Evolutionary conservation across 1,140 invertebrate genomes (phyloP), one percentile per base, ranked within the genome.

Genomic region (Zeugodacus cucurbitae): DNA sequence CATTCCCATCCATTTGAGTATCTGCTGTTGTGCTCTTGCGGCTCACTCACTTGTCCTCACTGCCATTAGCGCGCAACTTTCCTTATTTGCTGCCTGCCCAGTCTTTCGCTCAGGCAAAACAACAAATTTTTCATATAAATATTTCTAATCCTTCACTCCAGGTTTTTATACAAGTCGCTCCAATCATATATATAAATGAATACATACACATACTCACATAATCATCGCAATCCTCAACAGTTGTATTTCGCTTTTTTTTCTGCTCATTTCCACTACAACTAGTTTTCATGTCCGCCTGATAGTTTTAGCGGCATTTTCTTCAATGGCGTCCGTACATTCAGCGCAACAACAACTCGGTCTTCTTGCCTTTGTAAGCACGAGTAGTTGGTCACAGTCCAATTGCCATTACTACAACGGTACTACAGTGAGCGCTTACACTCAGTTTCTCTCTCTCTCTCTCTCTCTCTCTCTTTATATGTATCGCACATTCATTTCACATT

Each of bases 221-320:
- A 14, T 82, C 17, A 11, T 48, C 22, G n/a, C 41, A 22, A 74
- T 82, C 32, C 26, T n/a, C 10, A 62, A 62, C 32, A 48, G 78
- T n/a, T 44, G 8, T 48, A 4, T 17, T 54, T 17, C 11, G 0
- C 2, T 14, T 54, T 54, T 54, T 54, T 54, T 54, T 20, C 44
- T 54, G 2, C 37, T 82, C 26, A 22, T 37, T 82, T 22, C 11
- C n/a, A 74, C 22, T 74, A 2, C 10, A 29, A 44, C 70, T 82
- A 10, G 2, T 41, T 82, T 82, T 48, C 20, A 41, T 82, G 20
- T 82, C 22, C 44, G 74, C 74, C 74, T 82, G 74, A 82, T 82
- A 82, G 41, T 82, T 82, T 82, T 82, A 82, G 74, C 74, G 74
- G 74, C 44, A 82, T 48, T 82, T 82, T 82, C 74, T 48, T 48